Percentiles rank a stretch among this genome's conserved stretches.
phyloP scores from a whole-genome alignment of 1,140 invertebrate species.

The Papilio aristodemus region DNA sequence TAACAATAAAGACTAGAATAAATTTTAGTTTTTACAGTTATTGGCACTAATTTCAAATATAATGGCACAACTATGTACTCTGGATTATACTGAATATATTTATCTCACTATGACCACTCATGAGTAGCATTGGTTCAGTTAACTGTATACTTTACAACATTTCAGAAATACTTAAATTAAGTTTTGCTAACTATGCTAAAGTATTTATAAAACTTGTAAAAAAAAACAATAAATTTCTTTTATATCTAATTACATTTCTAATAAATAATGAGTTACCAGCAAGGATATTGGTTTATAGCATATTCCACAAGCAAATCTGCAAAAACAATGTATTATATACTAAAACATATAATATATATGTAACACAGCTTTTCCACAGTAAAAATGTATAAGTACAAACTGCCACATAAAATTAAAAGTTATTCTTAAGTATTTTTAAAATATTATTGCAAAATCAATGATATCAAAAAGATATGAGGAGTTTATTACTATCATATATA shows the following conservation, averaged over 20 bases:
- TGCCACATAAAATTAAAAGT: conserved; percentile 34
- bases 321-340: conserved; percentile 52
- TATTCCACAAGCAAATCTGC: conserved; percentile 65
- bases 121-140: conserved; percentile 29
- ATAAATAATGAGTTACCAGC: conserved; percentile 70
- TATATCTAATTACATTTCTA: conserved; percentile 73
- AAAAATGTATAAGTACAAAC: conserved; percentile 57
- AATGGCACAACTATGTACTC: conserved; percentile 75
- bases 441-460: conserved; percentile 28
- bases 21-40: conserved; percentile 77
- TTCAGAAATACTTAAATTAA: conserved; percentile 56
- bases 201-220: conserved; percentile 76
- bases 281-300: conserved; percentile 64
- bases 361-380: conserved; percentile 45
- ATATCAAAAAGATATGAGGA: conserved; percentile 34
- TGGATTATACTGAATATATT: conserved; percentile 54
- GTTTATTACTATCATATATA: conserved; percentile 29
- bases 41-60: conserved; percentile 76
- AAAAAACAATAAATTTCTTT: conserved; percentile 58
- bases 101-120: not conserved
- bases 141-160: conserved; percentile 48
- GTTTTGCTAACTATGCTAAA: conserved; percentile 75
- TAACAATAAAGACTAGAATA: conserved; percentile 80
- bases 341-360: conserved; percentile 12
- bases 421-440: conserved; percentile 25